Conservation (phyloP, 1,140 invertebrate species). For the Dendrolimus kikuchii region DNA sequence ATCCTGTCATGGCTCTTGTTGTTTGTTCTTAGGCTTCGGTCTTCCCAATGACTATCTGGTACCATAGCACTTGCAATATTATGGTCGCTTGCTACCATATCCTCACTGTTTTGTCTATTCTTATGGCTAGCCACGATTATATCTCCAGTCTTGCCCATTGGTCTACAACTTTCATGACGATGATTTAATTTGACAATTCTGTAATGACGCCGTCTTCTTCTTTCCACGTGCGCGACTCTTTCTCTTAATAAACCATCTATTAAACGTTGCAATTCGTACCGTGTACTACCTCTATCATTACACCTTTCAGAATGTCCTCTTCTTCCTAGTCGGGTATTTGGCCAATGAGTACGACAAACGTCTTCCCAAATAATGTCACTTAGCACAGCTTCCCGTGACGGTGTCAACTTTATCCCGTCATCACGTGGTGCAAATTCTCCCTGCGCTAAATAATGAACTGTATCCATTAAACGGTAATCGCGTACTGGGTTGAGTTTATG, state of each 20-base stretch:
- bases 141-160: slow-evolving; percentile 60
- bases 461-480: slow-evolving; percentile 63
- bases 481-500: slow-evolving; percentile 60
- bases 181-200: slow-evolving; percentile 61
- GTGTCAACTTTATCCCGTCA: slow-evolving; percentile 62
- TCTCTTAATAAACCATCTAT: slow-evolving; percentile 61
- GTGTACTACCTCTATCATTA: slow-evolving; percentile 40
- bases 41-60: slow-evolving; percentile 21
- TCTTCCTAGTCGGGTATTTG: slow-evolving; percentile 46
- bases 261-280: slow-evolving; percentile 50
- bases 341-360: slow-evolving; percentile 65
- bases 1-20: slow-evolving; percentile 37
- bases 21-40: slow-evolving; percentile 18
- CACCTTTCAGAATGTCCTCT: slow-evolving; percentile 41
- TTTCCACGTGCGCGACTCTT: slow-evolving; percentile 54
- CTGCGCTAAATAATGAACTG: slow-evolving; percentile 63
- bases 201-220: slow-evolving; percentile 53
- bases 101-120: slow-evolving; percentile 32
- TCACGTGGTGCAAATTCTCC: slow-evolving; percentile 62
- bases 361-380: slow-evolving; percentile 67
- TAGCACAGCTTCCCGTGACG: slow-evolving; percentile 60
- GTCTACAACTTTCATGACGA: slow-evolving; percentile 47
- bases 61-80: slow-evolving; percentile 27
- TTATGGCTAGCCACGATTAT: slow-evolving; percentile 63
- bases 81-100: slow-evolving; percentile 25